phyloP scores from a whole-genome alignment of 1,140 invertebrate species.

The Zaprionus taronus region DNA sequence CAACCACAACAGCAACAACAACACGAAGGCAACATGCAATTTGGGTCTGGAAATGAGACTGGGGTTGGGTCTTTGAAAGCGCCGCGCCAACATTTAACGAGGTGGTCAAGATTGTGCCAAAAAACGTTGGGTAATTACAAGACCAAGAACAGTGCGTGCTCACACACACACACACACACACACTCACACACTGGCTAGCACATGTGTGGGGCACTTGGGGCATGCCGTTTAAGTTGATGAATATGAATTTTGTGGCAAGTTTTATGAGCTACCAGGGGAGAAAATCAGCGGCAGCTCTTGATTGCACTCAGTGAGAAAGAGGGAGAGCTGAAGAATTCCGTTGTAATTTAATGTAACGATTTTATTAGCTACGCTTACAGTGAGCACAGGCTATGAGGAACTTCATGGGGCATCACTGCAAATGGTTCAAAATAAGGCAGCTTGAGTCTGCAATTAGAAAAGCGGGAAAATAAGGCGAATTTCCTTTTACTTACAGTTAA shows the following conservation, averaged over 20 bases:
- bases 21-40: slow-evolving; percentile 49
- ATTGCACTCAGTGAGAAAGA: slow-evolving; percentile 33
- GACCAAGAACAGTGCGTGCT: slow-evolving; percentile 34
- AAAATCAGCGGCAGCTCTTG: slow-evolving; percentile 35
- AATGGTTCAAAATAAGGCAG: background rate
- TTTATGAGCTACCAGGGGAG: slow-evolving; percentile 47
- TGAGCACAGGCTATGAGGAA: background rate
- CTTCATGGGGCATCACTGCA: background rate
- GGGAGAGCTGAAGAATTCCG: slow-evolving; percentile 25
- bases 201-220: slow-evolving; percentile 44
- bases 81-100: slow-evolving; percentile 72
- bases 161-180: slow-evolving; percentile 4
- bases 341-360: slow-evolving; percentile 51
- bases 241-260: slow-evolving; percentile 66
- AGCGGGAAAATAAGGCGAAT: background rate
- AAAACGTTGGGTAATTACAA: slow-evolving; percentile 72
- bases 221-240: slow-evolving; percentile 69
- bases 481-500: background rate
- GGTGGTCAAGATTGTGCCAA: slow-evolving; percentile 78
- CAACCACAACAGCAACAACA: slow-evolving; percentile 7
- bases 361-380: slow-evolving; percentile 34
- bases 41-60: slow-evolving; percentile 31
- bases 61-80: slow-evolving; percentile 48
- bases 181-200: slow-evolving; percentile 5
- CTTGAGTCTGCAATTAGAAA: background rate